A percentile compares a stretch with the other conserved stretches of the same genome.
Evolutionary conservation across 1,140 invertebrate genomes (phyloP).

Genomic region (Trichogramma pretiosum): DNA sequence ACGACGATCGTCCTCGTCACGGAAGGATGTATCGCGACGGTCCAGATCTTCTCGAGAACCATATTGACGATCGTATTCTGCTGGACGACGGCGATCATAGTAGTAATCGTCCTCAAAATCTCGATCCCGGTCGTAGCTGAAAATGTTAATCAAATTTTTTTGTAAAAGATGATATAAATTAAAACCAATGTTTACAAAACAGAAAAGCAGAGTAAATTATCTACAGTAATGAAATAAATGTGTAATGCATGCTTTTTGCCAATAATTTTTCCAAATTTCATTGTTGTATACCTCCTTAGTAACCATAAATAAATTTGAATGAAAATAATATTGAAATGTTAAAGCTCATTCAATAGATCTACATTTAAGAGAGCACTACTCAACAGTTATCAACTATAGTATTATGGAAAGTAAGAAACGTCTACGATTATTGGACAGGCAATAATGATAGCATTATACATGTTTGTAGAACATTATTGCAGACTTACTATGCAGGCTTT

Average conservation of each 20-base stretch:
- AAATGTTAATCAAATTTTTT: constrained; percentile 14
- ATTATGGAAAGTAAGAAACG: no score
- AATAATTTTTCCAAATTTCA: constrained; percentile 5
- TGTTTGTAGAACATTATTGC: neutral
- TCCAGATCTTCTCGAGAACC: constrained; percentile 38
- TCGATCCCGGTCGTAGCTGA: constrained; percentile 36
- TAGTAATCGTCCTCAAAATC: constrained; percentile 46
- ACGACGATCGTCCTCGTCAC: constrained; percentile 35
- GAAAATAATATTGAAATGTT: no score
- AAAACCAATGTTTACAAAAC: no score
- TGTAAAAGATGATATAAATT: neutral
- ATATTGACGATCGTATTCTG: constrained; percentile 38
- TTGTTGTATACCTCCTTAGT: neutral
- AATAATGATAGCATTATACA: no score
- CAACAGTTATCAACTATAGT: no score
- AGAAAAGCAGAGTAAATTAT: neutral
- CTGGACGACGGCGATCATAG: constrained; percentile 41
- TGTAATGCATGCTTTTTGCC: neutral
- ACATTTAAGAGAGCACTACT: no score
- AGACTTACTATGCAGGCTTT: constrained; percentile 34
- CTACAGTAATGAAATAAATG: neutral
- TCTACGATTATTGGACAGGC: neutral
- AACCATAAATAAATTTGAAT: no score
- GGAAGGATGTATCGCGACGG: constrained; percentile 33
- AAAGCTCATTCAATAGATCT: no score